Conservation (phyloP, 2,797 vertebrate genomes). For the Acanthopagrus latus region DNA sequence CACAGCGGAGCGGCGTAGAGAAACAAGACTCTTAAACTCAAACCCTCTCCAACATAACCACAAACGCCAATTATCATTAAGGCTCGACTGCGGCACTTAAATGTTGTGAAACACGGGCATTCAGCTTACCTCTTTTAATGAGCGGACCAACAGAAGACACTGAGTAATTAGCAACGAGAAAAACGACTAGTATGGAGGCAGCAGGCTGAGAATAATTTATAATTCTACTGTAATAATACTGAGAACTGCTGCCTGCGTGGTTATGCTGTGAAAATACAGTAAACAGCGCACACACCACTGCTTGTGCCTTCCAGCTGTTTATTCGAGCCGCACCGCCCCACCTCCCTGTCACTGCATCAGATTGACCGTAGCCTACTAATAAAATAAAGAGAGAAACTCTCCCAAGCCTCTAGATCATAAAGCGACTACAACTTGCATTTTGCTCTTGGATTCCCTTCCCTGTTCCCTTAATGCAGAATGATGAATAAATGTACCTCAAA, state of each 20-base stretch:
- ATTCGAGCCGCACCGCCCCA: constrained; percentile 43
- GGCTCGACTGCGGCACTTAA: constrained; percentile 8
- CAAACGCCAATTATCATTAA: constrained; percentile 47
- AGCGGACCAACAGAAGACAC: constrained; percentile 35
- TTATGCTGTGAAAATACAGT: constrained; percentile 15
- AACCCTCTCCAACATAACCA: constrained; percentile 14
- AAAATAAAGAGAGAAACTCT: constrained; percentile 81
- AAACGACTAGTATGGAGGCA: constrained; percentile 12
- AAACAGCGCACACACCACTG: constrained; percentile 28
- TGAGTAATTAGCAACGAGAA: constrained; percentile 37
- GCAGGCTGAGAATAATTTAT: constrained; percentile 16
- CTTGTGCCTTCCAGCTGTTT: constrained; percentile 56
- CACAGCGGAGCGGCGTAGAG: constrained; percentile 10
- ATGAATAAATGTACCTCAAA: too few relatives aligned
- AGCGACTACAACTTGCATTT: too few relatives aligned
- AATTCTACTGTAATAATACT: not conserved
- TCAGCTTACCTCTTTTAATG: constrained; percentile 37
- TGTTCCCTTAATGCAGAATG: too few relatives aligned
- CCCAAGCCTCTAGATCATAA: too few relatives aligned
- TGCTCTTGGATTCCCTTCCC: too few relatives aligned
- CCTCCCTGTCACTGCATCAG: constrained; percentile 73
- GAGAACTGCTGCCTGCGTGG: not conserved
- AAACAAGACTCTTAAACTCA: constrained; percentile 3
- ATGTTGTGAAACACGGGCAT: constrained; percentile 32
- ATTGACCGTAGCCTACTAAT: constrained; percentile 78